phyloP scores from a whole-genome alignment of 2,797 vertebrate species.

The Podargus strigoides region DNA sequence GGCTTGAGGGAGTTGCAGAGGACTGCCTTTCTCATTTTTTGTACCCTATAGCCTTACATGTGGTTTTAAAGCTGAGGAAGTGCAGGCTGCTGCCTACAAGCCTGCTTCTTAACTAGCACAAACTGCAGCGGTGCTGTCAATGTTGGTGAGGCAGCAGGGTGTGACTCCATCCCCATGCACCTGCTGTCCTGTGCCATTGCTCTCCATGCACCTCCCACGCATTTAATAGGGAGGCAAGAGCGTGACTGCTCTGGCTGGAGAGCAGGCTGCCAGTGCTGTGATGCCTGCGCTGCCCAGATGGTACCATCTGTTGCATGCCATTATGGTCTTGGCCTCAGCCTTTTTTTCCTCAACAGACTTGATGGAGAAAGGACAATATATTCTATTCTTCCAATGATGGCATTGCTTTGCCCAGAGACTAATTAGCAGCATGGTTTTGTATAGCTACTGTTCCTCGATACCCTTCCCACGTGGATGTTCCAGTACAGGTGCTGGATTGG shows the following conservation, averaged over 20 bases:
- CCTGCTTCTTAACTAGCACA: neutral
- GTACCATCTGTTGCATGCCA: neutral
- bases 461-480: neutral
- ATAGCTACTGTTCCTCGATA: neutral
- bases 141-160: accelerated
- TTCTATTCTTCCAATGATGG: neutral
- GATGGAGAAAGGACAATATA: neutral
- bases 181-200: neutral
- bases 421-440: neutral
- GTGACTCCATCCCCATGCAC: neutral
- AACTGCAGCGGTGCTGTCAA: neutral
- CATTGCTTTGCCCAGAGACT: neutral
- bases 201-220: neutral
- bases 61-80: neutral
- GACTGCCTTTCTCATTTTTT: neutral
- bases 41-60: neutral
- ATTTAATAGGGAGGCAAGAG: neutral
- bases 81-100: neutral
- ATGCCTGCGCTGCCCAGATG: neutral
- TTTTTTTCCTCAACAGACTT: neutral
- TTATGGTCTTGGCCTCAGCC: neutral
- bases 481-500: accelerated
- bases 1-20: neutral
- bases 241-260: neutral
- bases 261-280: neutral